Base-by-base conservation (phyloP, 2,113 vertebrate genomes). In the Danionella cerebrum region DNA sequence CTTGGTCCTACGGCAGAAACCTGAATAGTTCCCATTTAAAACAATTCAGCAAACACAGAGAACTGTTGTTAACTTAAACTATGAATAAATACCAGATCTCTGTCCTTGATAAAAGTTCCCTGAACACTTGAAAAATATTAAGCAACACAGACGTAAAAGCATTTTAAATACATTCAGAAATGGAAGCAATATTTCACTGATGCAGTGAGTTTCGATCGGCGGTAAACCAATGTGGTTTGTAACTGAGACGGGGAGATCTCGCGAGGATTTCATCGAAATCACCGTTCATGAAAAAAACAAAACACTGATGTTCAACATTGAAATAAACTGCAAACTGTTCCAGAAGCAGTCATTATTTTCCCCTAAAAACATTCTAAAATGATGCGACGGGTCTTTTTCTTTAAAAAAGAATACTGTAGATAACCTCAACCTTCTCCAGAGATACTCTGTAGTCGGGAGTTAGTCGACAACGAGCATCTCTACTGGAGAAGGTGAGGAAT, bases 221-320 rank as follows among this genome's bases (percentile, higher is more conserved):
- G n/a, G n/a, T n/a, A 70, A 81, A 86, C 83, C 84, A 88, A 78
- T 82, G 79, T 87, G 82, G 86, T 84, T 78, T 66, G 65, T 44
- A 38, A 72, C 64, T 11, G 64, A 55, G 67, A 42, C 45, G 75
- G 38, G 71, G 72, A 69, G 25, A 44, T 48, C 19, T 41, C 21
- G 22, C 39, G 54, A 80, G 70, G 75, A 88, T 90, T 90, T 89
- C 87, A 87, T 50, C 84, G 88, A 89, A 90, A 90, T 89, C 86
- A 8, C 24, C 24, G 31, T 27, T 55, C 13, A 19, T 68, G 47
- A 65, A 44, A 58, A 72, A 64, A 45, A 8, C 13, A 5, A 50
- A 38, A 19, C 3, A 31, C 39, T 36, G 18, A 36, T 45, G 9
- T 18, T 31, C 24, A 19, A 11, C 38, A 21, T 60, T 31, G 29